These are phyloP conservation scores for Pteruthius melanotis DNA, from an alignment of 2,113 vertebrate genomes.

Conservation along the genomic window DNA sequence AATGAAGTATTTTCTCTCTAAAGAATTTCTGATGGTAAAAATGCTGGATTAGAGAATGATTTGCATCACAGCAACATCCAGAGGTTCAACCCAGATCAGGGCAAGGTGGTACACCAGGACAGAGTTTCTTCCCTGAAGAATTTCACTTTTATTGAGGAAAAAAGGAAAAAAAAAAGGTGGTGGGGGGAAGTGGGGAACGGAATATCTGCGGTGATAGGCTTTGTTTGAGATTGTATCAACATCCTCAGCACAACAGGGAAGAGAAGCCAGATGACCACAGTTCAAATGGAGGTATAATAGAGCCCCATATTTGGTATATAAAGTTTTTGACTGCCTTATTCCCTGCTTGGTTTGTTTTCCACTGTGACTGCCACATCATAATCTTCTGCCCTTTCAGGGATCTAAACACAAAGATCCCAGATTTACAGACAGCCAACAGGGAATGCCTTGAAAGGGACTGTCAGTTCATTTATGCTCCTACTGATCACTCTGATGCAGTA, in stretches of 20 bases:
- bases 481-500: neutral
- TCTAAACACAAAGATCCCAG: neutral
- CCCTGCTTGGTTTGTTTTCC: neutral
- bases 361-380: neutral
- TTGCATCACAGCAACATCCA: neutral
- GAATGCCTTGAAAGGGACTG: neutral
- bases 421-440: neutral
- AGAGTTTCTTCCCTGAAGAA: neutral
- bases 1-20: neutral
- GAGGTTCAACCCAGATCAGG: no score
- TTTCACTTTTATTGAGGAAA: neutral
- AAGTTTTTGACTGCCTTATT: neutral
- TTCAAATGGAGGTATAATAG: accelerated
- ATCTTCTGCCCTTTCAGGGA: neutral
- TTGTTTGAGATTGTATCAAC: neutral
- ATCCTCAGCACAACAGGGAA: neutral
- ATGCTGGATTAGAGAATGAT: neutral
- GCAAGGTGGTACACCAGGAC: neutral
- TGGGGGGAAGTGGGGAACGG: accelerated
- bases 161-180: accelerated
- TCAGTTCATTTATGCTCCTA: neutral
- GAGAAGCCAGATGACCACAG: neutral
- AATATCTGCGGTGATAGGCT: accelerated
- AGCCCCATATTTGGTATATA: neutral
- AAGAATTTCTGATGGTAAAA: neutral